Evolutionary conservation across 2,113 vertebrate species (phyloP).

Genomic region (Peromyscus leucopus): DNA sequence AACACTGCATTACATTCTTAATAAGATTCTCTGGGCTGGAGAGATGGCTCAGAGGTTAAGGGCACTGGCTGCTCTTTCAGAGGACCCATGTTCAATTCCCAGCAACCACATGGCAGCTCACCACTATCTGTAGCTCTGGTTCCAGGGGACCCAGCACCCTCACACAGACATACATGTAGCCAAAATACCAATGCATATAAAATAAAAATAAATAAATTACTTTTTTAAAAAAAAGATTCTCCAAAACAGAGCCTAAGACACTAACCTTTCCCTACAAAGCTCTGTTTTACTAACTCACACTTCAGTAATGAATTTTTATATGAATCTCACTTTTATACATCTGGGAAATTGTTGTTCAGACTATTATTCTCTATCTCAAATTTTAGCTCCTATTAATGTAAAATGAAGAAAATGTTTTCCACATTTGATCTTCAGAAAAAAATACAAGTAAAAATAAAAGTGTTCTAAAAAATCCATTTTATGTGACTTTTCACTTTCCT

Average conservation of each 20-base stretch:
- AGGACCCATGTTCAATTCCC: too few relatives aligned
- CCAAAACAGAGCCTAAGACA: background rate
- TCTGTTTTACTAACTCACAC: background rate
- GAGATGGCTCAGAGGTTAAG: too few relatives aligned
- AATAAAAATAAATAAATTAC: too few relatives aligned
- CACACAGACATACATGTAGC: too few relatives aligned
- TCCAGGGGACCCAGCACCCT: too few relatives aligned
- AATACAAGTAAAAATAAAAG: background rate
- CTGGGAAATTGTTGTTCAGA: background rate
- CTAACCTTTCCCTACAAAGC: background rate
- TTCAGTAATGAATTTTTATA: slow-evolving; percentile 16
- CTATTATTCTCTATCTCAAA: background rate
- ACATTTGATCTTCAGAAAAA: background rate
- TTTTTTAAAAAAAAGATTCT: too few relatives aligned
- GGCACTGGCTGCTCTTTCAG: too few relatives aligned
- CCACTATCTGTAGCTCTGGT: too few relatives aligned
- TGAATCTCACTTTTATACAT: slow-evolving; percentile 37
- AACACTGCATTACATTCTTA: background rate
- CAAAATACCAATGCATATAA: too few relatives aligned
- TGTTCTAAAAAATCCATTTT: background rate
- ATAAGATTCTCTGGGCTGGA: background rate
- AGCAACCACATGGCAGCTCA: too few relatives aligned
- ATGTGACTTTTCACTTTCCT: background rate
- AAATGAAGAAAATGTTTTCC: background rate
- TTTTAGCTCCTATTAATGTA: background rate